Conservation (phyloP, 92 coral and sea anemone genomes). For the Zoanthus gigantus region DNA sequence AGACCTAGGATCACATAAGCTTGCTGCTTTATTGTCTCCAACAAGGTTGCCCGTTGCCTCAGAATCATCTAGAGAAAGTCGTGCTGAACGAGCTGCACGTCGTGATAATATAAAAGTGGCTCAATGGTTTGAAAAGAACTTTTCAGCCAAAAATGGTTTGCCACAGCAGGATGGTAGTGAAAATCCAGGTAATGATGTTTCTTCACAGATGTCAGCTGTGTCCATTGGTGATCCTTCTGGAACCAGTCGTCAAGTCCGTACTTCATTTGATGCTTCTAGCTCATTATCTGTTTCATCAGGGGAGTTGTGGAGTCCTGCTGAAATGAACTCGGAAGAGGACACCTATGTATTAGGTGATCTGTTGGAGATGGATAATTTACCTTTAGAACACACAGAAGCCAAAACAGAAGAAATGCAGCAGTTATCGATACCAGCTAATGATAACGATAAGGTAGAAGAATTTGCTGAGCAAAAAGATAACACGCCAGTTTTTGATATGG, state of each 20-base stretch:
- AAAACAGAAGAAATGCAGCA: not conserved
- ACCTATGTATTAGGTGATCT: not conserved
- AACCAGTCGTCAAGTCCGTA: not conserved
- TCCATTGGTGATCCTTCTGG: not conserved
- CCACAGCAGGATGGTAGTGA: not conserved
- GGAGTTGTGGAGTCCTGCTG: constrained; percentile 25
- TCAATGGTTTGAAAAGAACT: constrained; percentile 33
- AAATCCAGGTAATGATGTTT: not conserved
- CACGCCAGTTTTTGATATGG: not conserved
- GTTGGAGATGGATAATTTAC: not conserved
- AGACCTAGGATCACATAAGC: constrained; percentile 22
- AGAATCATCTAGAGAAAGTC: not conserved
- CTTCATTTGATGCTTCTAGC: not conserved
- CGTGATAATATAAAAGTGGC: constrained; percentile 19
- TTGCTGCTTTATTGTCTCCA: constrained; percentile 36
- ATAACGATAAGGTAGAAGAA: not conserved
- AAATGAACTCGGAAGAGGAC: not conserved
- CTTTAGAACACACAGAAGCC: not conserved
- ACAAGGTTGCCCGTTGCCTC: not conserved
- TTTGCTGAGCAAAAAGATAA: not conserved
- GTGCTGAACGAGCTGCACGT: constrained; percentile 37
- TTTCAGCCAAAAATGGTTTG: not conserved
- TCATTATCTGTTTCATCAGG: constrained; percentile 32
- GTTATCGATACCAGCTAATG: not conserved
- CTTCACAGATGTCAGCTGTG: constrained; percentile 13